Evolutionary conservation across 1,140 invertebrate species (phyloP).

Genomic region (Drosophila azteca): DNA sequence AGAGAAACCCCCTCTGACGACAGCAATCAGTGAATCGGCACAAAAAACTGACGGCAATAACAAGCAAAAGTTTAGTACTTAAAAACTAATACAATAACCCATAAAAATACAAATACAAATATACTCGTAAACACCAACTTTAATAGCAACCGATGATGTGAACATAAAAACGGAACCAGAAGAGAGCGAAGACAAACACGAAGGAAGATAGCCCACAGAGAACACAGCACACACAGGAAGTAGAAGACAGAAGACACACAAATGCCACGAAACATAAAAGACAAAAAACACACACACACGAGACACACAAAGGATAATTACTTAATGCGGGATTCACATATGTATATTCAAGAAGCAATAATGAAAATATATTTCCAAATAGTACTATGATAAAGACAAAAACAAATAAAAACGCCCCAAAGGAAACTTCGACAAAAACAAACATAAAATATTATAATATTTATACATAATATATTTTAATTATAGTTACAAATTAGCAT

Average conservation of each 20-base stretch:
- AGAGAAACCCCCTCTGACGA: constrained; percentile 27
- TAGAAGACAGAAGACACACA: constrained; percentile 16
- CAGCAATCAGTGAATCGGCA: constrained; percentile 60
- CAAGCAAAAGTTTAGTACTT: constrained; percentile 30
- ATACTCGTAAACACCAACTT: too few relatives aligned
- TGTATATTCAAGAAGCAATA: constrained; percentile 77
- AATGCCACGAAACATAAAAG: constrained; percentile 13
- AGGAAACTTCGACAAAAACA: constrained; percentile 45
- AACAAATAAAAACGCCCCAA: constrained; percentile 1
- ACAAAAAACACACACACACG: constrained; percentile 29
- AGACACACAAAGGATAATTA: constrained; percentile 41
- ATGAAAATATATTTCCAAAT: constrained; percentile 71
- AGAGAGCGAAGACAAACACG: constrained; percentile 31
- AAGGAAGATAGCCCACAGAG: constrained; percentile 6
- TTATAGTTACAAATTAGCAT: constrained; percentile 71
- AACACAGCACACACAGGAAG: not conserved
- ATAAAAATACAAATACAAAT: too few relatives aligned
- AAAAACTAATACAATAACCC: constrained; percentile 17
- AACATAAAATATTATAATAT: constrained; percentile 61
- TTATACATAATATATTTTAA: constrained; percentile 71
- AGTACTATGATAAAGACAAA: constrained; percentile 42
- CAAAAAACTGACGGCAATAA: constrained; percentile 57
- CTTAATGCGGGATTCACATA: constrained; percentile 54
- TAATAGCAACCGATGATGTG: too few relatives aligned
- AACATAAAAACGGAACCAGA: too few relatives aligned